Base-by-base conservation (phyloP, 2,797 vertebrate genomes). In the Peromyscus melanophrys region DNA sequence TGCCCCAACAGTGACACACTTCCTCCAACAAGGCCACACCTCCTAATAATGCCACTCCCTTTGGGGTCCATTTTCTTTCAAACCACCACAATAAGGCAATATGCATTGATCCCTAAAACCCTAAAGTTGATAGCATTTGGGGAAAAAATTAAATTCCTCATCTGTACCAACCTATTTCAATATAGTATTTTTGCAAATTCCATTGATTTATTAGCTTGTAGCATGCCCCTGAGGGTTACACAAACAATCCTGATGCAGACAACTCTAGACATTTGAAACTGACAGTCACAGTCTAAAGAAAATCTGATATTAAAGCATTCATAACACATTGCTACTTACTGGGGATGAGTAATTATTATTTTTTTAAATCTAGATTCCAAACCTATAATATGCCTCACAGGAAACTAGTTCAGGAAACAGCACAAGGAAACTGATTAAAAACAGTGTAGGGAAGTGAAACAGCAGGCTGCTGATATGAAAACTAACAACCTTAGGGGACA, bases 361-460 rank as follows among this genome's bases (percentile, higher is more conserved):
- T 95, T 91, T 95, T 93, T 84, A 93, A 76, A 96, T 55, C 21
- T 90, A 88, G 92, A 94, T 88, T 37, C 92, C 77, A 95, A 95
- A 95, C 16, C 46, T 95, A 95, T 95, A 89, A 83, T 63, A 80
- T 84, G 43, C 34, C 75, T 89, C 90, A 86, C 27, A 92, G 52
- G 55, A 93, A 95, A 19, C 52, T 80, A 34, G 67, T 90, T 96
- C 46, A 96, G 82, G 94, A 97, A 94, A 86, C 14, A 92, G n/a
- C 57, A 17, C 75, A 92, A 94, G 34, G 89, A 95, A 94, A 83
- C 23, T 59, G 43, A 97, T 69, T 69, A 67, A 97, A 23, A 89
- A 83, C 37, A 89, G 89, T 81, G 86, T 0, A 89, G n/a, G 89
- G 86, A 95, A 81, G 7, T 78, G n/a, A 97, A 77, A 94, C 84